Evolutionary conservation across 2,888 invertebrate species (phyloP).

Genomic region (Macrophya alboannulata): DNA sequence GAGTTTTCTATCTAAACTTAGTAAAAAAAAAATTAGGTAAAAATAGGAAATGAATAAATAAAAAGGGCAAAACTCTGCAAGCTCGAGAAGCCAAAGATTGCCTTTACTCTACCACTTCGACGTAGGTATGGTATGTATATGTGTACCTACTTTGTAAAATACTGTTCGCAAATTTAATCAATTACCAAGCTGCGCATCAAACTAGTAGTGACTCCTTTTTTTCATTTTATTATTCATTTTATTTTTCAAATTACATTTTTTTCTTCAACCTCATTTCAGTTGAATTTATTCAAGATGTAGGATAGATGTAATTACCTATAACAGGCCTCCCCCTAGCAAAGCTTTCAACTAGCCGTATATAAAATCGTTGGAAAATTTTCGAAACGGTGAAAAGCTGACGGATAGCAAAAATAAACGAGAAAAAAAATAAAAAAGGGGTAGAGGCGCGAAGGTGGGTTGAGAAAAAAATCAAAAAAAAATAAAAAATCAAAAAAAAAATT

Average conservation of each 20-base stretch:
- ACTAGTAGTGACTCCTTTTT: neutral
- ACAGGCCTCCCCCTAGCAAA: neutral
- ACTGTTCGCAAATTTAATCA: slow-evolving; percentile 30
- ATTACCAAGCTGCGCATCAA: slow-evolving; percentile 33
- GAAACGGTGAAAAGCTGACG: neutral
- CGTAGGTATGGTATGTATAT: neutral
- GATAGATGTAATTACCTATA: neutral
- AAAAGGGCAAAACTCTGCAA: neutral
- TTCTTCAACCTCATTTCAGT: neutral
- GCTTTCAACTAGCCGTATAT: neutral
- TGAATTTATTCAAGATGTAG: neutral
- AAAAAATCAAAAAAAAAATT: neutral
- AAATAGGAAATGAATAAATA: neutral
- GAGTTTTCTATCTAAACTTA: neutral
- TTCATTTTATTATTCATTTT: too few species aligned
- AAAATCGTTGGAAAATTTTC: neutral
- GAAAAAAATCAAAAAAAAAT: neutral
- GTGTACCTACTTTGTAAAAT: neutral
- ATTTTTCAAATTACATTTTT: neutral
- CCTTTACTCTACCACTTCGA: neutral
- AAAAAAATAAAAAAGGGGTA: neutral
- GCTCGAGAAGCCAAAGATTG: slow-evolving; percentile 1
- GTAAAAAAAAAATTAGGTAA: neutral
- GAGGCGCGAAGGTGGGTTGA: neutral
- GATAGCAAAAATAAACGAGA: neutral